Percentiles rank a stretch among this genome's conserved stretches.
phyloP scores from a whole-genome alignment of 2,797 vertebrate species.

The Alfaro cultratus region DNA sequence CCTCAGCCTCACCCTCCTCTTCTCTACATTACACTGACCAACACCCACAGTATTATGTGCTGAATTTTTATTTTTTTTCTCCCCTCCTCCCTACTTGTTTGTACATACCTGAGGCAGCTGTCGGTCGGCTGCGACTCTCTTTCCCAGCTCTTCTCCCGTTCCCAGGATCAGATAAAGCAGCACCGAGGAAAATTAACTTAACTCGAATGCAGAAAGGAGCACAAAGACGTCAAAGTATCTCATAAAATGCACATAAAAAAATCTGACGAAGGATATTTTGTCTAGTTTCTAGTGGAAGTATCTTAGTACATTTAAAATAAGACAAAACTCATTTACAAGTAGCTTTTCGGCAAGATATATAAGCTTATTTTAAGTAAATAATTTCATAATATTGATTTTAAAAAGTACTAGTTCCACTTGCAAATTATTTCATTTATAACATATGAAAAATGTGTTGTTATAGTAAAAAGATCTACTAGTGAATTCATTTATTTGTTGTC shows the following conservation, averaged over 20 bases:
- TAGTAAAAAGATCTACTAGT: too few relatives aligned
- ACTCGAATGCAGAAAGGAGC: conserved; percentile 6
- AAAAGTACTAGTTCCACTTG: neutral
- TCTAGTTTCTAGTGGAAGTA: too few relatives aligned
- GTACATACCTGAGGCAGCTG: conserved; percentile 42
- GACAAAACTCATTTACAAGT: too few relatives aligned
- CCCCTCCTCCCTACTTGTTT: conserved; percentile 19
- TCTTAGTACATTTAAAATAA: too few relatives aligned
- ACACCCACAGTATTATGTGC: conserved; percentile 59
- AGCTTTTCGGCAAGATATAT: too few relatives aligned
- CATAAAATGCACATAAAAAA: neutral
- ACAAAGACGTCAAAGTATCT: conserved; percentile 24
- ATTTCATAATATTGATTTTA: too few relatives aligned
- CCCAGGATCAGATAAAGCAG: conserved; percentile 29
- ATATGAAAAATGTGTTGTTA: too few relatives aligned
- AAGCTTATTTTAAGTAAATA: too few relatives aligned
- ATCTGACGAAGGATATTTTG: too few relatives aligned
- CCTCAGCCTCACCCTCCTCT: conserved; percentile 59
- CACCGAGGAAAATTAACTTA: conserved; percentile 16
- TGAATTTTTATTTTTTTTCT: neutral
- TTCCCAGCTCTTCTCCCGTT: conserved; percentile 18
- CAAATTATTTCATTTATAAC: neutral
- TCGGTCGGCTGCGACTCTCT: conserved; percentile 24
- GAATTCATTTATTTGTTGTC: too few relatives aligned
- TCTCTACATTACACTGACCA: conserved; percentile 54